Conservation (phyloP, 2,797 vertebrate species). For the Dromococcyx pavoninus region DNA sequence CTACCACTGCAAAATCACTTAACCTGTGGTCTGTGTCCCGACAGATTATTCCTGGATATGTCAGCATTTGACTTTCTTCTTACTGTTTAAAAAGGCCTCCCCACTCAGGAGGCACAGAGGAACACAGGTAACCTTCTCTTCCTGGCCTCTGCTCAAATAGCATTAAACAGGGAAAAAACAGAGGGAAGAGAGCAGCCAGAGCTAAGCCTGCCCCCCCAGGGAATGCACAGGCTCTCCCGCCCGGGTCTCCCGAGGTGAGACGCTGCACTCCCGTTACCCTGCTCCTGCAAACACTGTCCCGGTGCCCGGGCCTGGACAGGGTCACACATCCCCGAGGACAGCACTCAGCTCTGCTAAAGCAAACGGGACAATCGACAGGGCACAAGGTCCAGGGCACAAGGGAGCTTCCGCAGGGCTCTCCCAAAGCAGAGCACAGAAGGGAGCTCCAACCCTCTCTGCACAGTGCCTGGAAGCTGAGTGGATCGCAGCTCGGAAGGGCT, state of each 20-base stretch:
- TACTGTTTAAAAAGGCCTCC: not conserved
- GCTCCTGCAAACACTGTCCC: not conserved
- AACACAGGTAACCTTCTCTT: not conserved
- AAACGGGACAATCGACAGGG: not conserved
- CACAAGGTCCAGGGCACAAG: not conserved
- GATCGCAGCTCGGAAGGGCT: not conserved
- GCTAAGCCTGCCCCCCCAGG: accelerated
- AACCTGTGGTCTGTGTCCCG: not conserved
- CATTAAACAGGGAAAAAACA: not conserved
- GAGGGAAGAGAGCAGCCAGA: accelerated
- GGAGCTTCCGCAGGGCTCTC: accelerated
- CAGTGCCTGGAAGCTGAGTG: not conserved
- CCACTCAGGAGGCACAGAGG: accelerated
- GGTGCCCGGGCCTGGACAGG: accelerated
- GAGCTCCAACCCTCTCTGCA: too few relatives aligned
- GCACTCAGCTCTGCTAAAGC: not conserved
- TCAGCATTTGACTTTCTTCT: not conserved
- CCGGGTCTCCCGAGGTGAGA: accelerated
- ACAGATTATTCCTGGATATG: not conserved
- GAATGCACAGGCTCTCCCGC: not conserved
- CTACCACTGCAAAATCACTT: not conserved
- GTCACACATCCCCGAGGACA: not conserved
- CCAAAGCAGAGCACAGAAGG: not conserved
- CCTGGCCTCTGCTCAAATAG: not conserved
- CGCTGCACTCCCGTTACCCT: accelerated